Percentiles rank a stretch among this genome's conserved stretches.
Evolutionary conservation across 1,140 invertebrate genomes (phyloP).

Genomic region (Zaprionus ornatus): DNA sequence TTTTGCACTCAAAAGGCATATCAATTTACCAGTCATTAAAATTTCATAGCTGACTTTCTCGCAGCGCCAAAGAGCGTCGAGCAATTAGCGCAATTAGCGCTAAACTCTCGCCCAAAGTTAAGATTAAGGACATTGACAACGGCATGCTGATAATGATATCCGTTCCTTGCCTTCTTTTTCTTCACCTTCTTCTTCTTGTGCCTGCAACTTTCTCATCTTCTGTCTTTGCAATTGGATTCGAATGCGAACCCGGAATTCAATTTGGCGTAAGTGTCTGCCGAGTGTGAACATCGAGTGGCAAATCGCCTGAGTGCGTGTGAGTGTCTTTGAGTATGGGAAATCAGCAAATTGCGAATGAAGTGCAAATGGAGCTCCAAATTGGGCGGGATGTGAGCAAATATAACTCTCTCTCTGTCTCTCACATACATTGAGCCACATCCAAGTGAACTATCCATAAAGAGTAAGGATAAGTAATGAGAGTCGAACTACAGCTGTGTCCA

Average conservation of each 20-base stretch:
- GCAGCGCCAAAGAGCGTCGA: conserved; percentile 60
- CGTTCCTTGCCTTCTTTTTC: not conserved
- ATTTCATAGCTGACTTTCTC: conserved; percentile 75
- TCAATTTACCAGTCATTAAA: conserved; percentile 82
- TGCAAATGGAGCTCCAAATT: conserved; percentile 38
- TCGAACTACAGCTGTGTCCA: conserved; percentile 13
- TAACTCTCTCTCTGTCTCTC: no score
- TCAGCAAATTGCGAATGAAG: conserved; percentile 37
- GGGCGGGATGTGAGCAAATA: conserved; percentile 23
- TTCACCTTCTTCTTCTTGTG: not conserved
- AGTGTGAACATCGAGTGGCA: conserved; percentile 43
- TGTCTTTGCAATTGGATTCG: conserved; percentile 43
- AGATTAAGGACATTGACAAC: conserved; percentile 12
- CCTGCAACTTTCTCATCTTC: not conserved
- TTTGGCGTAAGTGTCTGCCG: conserved; percentile 31
- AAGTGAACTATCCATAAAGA: not conserved
- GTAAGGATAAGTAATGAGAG: not conserved
- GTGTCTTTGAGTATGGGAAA: conserved; percentile 15
- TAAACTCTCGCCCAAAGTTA: conserved; percentile 13
- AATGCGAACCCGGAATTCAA: conserved; percentile 25
- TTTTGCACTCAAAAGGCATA: conserved; percentile 68
- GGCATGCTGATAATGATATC: conserved; percentile 47
- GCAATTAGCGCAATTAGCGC: conserved; percentile 60
- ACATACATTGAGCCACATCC: not conserved
- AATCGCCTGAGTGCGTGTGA: conserved; percentile 21